Base-by-base conservation (phyloP, 2,113 vertebrate species). In the Xiphophorus couchianus region DNA sequence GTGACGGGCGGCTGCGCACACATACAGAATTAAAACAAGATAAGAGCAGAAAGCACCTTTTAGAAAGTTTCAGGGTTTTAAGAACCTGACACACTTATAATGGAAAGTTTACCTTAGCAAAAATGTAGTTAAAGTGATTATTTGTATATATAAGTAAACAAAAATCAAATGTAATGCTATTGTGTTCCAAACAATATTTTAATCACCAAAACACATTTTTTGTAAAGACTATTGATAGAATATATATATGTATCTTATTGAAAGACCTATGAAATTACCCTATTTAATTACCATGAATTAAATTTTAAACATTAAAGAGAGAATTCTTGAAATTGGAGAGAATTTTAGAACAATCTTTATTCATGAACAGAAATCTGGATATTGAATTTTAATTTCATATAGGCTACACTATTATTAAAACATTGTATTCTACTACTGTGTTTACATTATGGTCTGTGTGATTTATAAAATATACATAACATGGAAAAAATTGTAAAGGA, bases 1-100 rank as follows among this genome's bases (percentile, higher is more conserved):
- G 39, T 89, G 89, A 89, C 35, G 67, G 33, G 62, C 42, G 37
- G 39, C 37, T 63, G 66, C 37, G 48, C 58, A 68, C 61, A 58
- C 39, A 42, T 61, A 44, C 3, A 62, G 54, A 31, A 28, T 64
- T 48, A 73, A 54, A 68, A 15, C 33, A 11, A 44, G 11, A 48
- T 5, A 29, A n/a, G 61, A 17, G 19, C 29, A 54, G 25, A 37
- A 58, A 58, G 7, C 7, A 25, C 2, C 22, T 54, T 54, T 10
- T 25, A 54, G 9, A 54, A 10, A 48, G 9, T 54, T 54, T 58
- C 51, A 58, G 51, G 8, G 3, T 25, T 58, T 58, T 25, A n/a
- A n/a, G 51, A n/a, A n/a, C 25, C 51, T n/a, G 2, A 48, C 44
- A 48, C 25, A n/a, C 51, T n/a, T 58, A 7, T 2, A n/a, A 25